These are phyloP conservation scores for Sicus ferrugineus DNA, from an alignment of 2,888 invertebrate species.

Conservation along the genomic window DNA sequence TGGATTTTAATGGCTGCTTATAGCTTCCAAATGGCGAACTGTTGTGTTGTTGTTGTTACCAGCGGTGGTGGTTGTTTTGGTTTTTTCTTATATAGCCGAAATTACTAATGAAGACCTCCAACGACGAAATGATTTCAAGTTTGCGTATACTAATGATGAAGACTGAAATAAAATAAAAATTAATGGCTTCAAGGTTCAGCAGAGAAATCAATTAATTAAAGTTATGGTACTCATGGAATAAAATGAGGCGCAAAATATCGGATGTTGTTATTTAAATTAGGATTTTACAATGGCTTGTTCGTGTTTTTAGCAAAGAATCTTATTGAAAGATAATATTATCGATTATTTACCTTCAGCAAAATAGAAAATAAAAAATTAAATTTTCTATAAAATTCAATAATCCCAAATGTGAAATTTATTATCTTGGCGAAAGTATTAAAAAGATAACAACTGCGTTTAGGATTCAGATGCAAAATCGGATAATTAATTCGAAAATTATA, in stretches of 20 bases:
- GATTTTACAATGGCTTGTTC: too few species aligned
- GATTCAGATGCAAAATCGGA: too few species aligned
- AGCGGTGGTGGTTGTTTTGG: background rate
- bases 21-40: slow-evolving; percentile 10
- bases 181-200: background rate
- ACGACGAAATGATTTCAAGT: slow-evolving; percentile 4
- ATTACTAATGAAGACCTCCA: slow-evolving; percentile 21
- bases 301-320: too few species aligned
- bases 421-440: too few species aligned
- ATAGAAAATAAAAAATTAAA: background rate
- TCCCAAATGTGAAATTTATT: too few species aligned
- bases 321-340: too few species aligned
- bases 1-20: slow-evolving; percentile 27
- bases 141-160: background rate
- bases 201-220: background rate
- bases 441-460: too few species aligned
- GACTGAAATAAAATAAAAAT: slow-evolving; percentile 7
- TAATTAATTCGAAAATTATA: too few species aligned
- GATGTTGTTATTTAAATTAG: too few species aligned
- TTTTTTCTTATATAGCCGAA: background rate
- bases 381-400: background rate
- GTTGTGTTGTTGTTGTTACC: background rate
- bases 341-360: too few species aligned
- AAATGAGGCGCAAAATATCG: too few species aligned
- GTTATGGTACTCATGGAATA: too few species aligned